phyloP scores from a whole-genome alignment of 2,113 vertebrate species.

The Hippoglossus stenolepis region DNA sequence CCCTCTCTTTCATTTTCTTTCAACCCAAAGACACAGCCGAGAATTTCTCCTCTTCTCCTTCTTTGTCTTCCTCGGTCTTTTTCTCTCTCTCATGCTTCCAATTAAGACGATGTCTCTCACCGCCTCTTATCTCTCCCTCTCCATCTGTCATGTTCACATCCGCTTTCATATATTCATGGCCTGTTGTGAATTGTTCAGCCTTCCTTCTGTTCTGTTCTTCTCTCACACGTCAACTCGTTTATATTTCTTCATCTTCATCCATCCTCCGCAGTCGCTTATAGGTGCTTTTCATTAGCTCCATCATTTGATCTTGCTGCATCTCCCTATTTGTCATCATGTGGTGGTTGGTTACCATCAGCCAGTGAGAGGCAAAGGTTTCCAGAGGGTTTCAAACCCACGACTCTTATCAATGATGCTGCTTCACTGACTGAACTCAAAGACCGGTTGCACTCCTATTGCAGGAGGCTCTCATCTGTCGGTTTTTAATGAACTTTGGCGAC shows the following conservation, averaged over 20 bases:
- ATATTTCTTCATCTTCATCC: constrained; percentile 34
- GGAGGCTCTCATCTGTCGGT: neutral
- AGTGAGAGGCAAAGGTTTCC: constrained; percentile 11
- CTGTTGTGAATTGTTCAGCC: constrained; percentile 42
- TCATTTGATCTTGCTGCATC: constrained; percentile 34
- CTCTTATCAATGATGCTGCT: constrained; percentile 20
- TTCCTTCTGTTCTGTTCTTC: constrained; percentile 11
- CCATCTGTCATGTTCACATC: constrained; percentile 52
- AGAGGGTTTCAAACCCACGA: constrained; percentile 40
- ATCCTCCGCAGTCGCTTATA: constrained; percentile 19
- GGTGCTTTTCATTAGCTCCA: constrained; percentile 43
- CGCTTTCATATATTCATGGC: constrained; percentile 48
- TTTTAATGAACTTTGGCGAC: constrained; percentile 36
- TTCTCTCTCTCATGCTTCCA: constrained; percentile 27
- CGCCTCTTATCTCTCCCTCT: constrained; percentile 40
- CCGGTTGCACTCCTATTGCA: constrained; percentile 43
- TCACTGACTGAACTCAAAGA: constrained; percentile 3
- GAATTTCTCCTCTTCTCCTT: constrained; percentile 41
- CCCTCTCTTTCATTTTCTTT: constrained; percentile 53
- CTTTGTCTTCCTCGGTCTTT: neutral
- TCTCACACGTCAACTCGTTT: constrained; percentile 30
- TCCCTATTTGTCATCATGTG: constrained; percentile 7
- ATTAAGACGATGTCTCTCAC: constrained; percentile 52
- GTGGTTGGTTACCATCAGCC: neutral
- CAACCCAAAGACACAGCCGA: constrained; percentile 30